Base-by-base conservation (phyloP, 1,140 invertebrate species). In the Papilio aristodemus region DNA sequence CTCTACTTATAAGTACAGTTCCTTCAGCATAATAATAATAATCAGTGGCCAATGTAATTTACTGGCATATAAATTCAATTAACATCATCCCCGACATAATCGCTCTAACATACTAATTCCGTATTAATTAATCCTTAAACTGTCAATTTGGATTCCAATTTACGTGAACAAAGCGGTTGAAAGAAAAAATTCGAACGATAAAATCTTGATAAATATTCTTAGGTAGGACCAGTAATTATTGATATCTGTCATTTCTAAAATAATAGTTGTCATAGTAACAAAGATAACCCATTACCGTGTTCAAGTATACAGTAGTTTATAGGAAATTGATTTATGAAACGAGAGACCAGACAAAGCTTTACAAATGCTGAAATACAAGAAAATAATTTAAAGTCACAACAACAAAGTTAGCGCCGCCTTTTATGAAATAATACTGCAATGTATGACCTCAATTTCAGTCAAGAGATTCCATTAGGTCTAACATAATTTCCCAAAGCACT, bases 111-210 rank as follows among this genome's bases (percentile, higher is more conserved):
- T 54, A 54, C 19, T 54, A 54, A 54, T 17, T 25, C 72, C 72
- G 69, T 69, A 77, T 73, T 68, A 71, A 77, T 77, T 75, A 77
- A 71, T 72, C 69, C 69, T 64, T 74, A 68, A 71, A 72, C 67
- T 59, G 62, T 13, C 63, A 37, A 64, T 54, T 54, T 59, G 58
- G 41, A 59, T 67, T 67, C 60, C 39, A 54, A 54, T 54, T 54
- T 5, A 54, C 19, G 46, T 54, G 0, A 54, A 25, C 46, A 25
- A 22, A 10, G 46, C 11, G 5, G 17, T 43, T 19, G 4, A 54
- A 22, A 54, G 22, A 32, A 32, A 32, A 32, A 32, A 32, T 32
- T 32, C 27, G 2, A 32, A 32, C 2, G 27, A 3, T 32, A 32
- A 32, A 32, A 32, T 32, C 27, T 32, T 32, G 27, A 3, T 2